These are phyloP conservation scores for Podarcis muralis DNA, from an alignment of 2,113 vertebrate genomes.

Conservation along the genomic window DNA sequence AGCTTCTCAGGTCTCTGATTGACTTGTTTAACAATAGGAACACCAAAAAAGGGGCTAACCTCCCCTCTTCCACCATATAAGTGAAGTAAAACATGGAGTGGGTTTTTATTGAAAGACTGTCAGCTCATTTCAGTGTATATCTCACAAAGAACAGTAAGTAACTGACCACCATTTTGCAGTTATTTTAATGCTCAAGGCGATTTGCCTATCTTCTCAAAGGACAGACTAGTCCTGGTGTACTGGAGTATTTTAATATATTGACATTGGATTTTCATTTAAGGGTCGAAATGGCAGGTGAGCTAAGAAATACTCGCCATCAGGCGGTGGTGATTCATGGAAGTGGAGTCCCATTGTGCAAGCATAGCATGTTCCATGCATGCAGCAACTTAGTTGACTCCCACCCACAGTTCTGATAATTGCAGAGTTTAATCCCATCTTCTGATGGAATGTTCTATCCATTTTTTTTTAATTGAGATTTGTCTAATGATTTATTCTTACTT, in stretches of 20 bases:
- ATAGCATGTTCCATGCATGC: background rate
- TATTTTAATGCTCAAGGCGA: too few species aligned
- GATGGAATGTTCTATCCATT: background rate
- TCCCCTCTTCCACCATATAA: too few species aligned
- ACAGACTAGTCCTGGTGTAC: background rate
- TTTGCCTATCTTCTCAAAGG: background rate
- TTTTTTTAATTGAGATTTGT: conserved; percentile 27
- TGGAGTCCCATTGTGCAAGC: background rate
- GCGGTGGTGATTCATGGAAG: background rate
- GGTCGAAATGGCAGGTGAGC: background rate
- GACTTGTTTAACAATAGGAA: background rate
- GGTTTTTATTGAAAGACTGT: too few species aligned
- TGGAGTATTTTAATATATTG: background rate
- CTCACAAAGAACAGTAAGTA: too few species aligned
- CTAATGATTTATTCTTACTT: conserved; percentile 38
- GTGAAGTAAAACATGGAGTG: too few species aligned
- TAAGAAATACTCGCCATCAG: background rate
- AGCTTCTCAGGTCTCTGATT: background rate
- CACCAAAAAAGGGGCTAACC: background rate
- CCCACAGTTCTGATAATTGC: background rate
- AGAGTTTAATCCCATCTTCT: background rate
- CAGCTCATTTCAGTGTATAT: too few species aligned
- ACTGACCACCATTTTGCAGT: too few species aligned
- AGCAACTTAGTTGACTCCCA: too few species aligned
- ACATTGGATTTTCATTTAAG: background rate